A percentile compares a stretch with the other conserved stretches of the same genome.
phyloP scores from a whole-genome alignment of 1,140 invertebrate genomes.

The Drosophila quadrilineata region DNA sequence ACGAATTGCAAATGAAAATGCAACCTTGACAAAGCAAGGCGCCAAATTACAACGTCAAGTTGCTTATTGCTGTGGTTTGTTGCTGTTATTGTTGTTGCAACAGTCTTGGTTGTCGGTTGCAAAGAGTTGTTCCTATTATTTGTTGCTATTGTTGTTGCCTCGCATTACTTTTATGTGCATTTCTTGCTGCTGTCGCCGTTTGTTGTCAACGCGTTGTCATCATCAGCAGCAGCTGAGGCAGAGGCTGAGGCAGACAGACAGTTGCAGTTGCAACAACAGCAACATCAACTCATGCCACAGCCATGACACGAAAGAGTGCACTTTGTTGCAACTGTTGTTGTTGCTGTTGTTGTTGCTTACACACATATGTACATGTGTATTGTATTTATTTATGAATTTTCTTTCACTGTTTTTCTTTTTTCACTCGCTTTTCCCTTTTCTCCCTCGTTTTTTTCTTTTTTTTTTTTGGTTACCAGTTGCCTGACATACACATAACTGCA shows the following conservation, averaged over 20 bases:
- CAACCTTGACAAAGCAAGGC: slow-evolving; percentile 42
- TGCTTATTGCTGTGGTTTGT: slow-evolving; percentile 3
- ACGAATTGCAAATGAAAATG: slow-evolving; percentile 44
- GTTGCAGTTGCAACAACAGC: slow-evolving; percentile 3
- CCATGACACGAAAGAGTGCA: slow-evolving; percentile 37
- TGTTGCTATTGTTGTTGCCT: slow-evolving; percentile 10
- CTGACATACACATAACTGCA: slow-evolving; percentile 16
- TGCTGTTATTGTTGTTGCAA: slow-evolving; percentile 1
- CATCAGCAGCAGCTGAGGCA: slow-evolving; percentile 17
- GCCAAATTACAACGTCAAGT: slow-evolving; percentile 43
- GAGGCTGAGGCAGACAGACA: background rate
- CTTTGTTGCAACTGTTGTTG: background rate
- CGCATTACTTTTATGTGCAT: slow-evolving; percentile 27
- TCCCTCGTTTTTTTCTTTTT: background rate
- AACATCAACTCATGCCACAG: slow-evolving; percentile 15
- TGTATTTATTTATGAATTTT: slow-evolving; percentile 34
- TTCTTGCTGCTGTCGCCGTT: slow-evolving; percentile 23
- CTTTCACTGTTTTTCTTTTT: slow-evolving; percentile 8
- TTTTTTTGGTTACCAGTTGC: slow-evolving; percentile 20
- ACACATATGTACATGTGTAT: slow-evolving; percentile 8
- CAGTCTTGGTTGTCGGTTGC: slow-evolving; percentile 10
- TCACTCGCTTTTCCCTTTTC: too few relatives aligned
- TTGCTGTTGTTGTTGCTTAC: slow-evolving; percentile 6
- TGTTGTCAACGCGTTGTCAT: slow-evolving; percentile 33
- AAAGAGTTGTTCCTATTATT: slow-evolving; percentile 22